phyloP scores from a whole-genome alignment of 2,888 invertebrate genomes.

The Sarcophaga caerulescens region DNA sequence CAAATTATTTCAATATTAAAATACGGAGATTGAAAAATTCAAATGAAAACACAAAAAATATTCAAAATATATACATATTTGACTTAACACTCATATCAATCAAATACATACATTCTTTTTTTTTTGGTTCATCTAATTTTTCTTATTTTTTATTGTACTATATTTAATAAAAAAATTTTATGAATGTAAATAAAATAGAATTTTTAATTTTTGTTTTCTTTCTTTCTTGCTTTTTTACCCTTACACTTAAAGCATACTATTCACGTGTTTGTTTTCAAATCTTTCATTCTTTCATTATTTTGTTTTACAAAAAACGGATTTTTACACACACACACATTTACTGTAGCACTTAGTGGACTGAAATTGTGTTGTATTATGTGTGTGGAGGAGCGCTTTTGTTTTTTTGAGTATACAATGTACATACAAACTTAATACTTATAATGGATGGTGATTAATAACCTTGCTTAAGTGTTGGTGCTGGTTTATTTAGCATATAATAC shows the following conservation, averaged over 20 bases:
- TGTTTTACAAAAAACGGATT: too few species aligned
- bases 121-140: neutral
- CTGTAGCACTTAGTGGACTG: too few species aligned
- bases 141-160: neutral
- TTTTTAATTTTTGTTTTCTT: neutral
- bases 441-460: too few species aligned
- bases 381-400: too few species aligned
- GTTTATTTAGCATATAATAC: neutral
- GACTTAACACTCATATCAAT: constrained; percentile 16
- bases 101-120: neutral
- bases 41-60: neutral
- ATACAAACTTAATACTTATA: too few species aligned
- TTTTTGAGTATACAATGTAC: too few species aligned
- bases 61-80: neutral
- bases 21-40: neutral
- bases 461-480: neutral
- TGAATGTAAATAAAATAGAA: neutral
- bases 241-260: too few species aligned
- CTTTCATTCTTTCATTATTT: too few species aligned
- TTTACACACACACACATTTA: too few species aligned
- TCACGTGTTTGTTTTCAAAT: too few species aligned
- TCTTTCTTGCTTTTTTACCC: too few species aligned
- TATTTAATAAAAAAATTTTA: neutral
- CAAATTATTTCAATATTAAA: constrained; percentile 62
- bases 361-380: too few species aligned